Evolutionary conservation across 2,888 invertebrate genomes (phyloP).

Genomic region (Drosophila affinis): DNA sequence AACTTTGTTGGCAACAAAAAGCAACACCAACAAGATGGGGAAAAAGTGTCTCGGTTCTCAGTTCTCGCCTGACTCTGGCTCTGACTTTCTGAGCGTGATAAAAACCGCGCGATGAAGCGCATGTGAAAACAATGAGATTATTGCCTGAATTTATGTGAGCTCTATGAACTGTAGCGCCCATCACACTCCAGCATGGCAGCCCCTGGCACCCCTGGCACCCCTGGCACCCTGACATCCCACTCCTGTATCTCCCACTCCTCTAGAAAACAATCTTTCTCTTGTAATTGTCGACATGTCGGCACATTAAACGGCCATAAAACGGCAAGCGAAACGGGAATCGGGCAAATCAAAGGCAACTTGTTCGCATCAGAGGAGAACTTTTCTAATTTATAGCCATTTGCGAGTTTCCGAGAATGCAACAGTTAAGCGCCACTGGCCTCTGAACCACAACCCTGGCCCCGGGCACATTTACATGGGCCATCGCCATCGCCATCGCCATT

Average conservation of each 20-base stretch:
- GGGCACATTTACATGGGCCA: slow-evolving; percentile 59
- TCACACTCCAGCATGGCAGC: not conserved
- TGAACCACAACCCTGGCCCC: slow-evolving; percentile 32
- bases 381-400: slow-evolving; percentile 71
- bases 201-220: too few relatives aligned
- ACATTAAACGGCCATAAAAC: slow-evolving; percentile 74
- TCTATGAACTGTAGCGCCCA: slow-evolving; percentile 42
- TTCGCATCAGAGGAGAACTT: slow-evolving; percentile 60
- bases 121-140: slow-evolving; percentile 74
- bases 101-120: slow-evolving; percentile 68
- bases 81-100: slow-evolving; percentile 37
- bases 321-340: slow-evolving; percentile 58
- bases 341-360: slow-evolving; percentile 74
- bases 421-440: slow-evolving; percentile 66
- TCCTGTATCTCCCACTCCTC: slow-evolving; percentile 9
- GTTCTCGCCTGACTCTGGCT: slow-evolving; percentile 18
- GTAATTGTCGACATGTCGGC: slow-evolving; percentile 74
- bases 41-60: slow-evolving; percentile 38
- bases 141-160: slow-evolving; percentile 68
- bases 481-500: not conserved
- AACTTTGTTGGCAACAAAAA: slow-evolving; percentile 69
- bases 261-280: slow-evolving; percentile 33
- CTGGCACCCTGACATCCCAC: not conserved
- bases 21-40: slow-evolving; percentile 20
- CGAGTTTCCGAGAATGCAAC: slow-evolving; percentile 56